Conservation (phyloP, 1,140 invertebrate genomes). For the Drosophila lacteicornis region DNA sequence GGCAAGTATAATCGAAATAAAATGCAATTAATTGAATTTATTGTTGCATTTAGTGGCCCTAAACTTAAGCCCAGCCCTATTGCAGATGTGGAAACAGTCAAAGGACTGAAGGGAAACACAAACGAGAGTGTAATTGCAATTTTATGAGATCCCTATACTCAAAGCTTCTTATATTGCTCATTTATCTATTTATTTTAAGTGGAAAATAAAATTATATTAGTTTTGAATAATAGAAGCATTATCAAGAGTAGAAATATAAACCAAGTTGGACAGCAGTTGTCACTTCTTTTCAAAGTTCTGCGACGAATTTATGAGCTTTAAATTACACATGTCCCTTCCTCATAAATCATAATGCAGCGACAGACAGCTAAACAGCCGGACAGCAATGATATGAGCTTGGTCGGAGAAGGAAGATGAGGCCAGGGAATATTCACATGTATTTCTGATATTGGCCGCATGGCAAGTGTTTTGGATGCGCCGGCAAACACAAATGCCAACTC, state of each 20-base stretch:
- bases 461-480: slow-evolving; percentile 64
- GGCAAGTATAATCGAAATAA: slow-evolving; percentile 72
- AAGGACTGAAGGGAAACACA: not conserved
- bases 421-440: slow-evolving; percentile 73
- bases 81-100: not conserved
- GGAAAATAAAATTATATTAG: not conserved
- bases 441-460: slow-evolving; percentile 69
- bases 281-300: slow-evolving; percentile 27
- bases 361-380: slow-evolving; percentile 18
- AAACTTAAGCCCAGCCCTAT: not conserved
- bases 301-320: slow-evolving; percentile 80
- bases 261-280: not conserved
- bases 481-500: slow-evolving; percentile 37
- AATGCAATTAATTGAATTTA: slow-evolving; percentile 84
- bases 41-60: slow-evolving; percentile 62
- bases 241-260: not conserved
- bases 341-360: slow-evolving; percentile 70
- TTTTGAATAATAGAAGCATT: too few relatives aligned
- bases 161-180: not conserved
- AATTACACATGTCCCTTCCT: slow-evolving; percentile 76
- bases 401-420: slow-evolving; percentile 25
- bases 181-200: not conserved
- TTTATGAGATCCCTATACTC: not conserved
- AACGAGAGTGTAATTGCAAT: not conserved
- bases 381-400: slow-evolving; percentile 52